Conservation (phyloP, 2,797 vertebrate genomes). For the Acanthornis magna region DNA sequence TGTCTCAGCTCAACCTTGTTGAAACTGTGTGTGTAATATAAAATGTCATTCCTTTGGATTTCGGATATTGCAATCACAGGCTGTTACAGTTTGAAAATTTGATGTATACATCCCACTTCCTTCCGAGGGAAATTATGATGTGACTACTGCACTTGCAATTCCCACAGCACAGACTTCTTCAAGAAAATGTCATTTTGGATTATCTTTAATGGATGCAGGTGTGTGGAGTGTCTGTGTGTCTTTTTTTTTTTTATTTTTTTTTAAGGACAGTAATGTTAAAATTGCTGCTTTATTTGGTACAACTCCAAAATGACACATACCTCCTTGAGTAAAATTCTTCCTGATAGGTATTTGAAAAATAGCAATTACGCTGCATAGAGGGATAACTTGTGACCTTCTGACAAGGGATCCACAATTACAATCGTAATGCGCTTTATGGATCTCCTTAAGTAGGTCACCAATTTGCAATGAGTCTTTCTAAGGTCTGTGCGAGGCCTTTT, state of each 20-base stretch:
- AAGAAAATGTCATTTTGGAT: constrained; percentile 32
- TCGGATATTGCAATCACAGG: neutral
- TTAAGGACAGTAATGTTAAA: neutral
- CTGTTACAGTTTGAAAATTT: neutral
- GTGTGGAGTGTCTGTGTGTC: neutral
- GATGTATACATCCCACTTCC: neutral
- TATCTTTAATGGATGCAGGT: constrained; percentile 20
- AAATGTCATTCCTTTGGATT: neutral
- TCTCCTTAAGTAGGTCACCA: constrained; percentile 15
- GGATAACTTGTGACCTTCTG: constrained; percentile 13
- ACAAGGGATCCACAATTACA: neutral
- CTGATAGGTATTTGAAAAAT: neutral
- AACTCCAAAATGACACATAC: neutral
- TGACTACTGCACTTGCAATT: constrained; percentile 11
- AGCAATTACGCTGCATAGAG: neutral
- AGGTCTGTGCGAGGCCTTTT: neutral
- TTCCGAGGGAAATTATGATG: constrained; percentile 25
- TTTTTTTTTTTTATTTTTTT: neutral
- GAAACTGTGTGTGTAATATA: neutral
- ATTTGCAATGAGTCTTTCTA: neutral
- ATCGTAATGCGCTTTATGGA: neutral
- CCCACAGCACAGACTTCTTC: constrained; percentile 6
- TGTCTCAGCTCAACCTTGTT: accelerated
- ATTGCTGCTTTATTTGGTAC: neutral
- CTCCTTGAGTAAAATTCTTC: neutral